phyloP scores from a whole-genome alignment of 1,140 invertebrate species.

The Rhyacophila brunnea region DNA sequence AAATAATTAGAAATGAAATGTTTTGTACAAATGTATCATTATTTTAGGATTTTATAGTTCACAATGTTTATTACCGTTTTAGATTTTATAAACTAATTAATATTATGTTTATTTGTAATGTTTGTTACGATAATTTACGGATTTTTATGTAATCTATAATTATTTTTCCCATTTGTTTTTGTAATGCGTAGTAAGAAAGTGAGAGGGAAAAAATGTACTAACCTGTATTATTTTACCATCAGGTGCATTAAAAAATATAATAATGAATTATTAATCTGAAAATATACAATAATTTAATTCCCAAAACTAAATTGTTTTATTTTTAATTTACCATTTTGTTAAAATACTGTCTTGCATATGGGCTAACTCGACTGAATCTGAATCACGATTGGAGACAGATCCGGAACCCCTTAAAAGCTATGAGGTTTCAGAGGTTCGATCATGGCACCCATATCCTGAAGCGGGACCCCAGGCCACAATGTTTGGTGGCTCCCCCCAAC shows the following conservation, averaged over 20 bases:
- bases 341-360: too few relatives aligned
- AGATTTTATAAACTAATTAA: slow-evolving; percentile 33
- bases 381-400: too few relatives aligned
- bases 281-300: slow-evolving; percentile 27
- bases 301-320: slow-evolving; percentile 3
- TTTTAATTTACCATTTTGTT: too few relatives aligned
- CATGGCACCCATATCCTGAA: too few relatives aligned
- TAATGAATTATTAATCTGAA: slow-evolving; percentile 32
- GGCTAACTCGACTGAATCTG: too few relatives aligned
- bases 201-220: slow-evolving; percentile 17
- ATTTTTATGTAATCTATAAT: slow-evolving; percentile 32
- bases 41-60: slow-evolving; percentile 34
- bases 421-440: too few relatives aligned
- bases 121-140: slow-evolving; percentile 33
- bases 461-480: too few relatives aligned
- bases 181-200: slow-evolving; percentile 16
- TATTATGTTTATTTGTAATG: slow-evolving; percentile 32
- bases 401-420: too few relatives aligned
- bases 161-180: slow-evolving; percentile 30
- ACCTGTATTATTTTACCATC: slow-evolving; percentile 33
- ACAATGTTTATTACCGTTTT: slow-evolving; percentile 36
- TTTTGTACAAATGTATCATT: slow-evolving; percentile 37
- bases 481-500: too few relatives aligned
- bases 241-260: slow-evolving; percentile 28
- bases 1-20: slow-evolving; percentile 22